Percentiles rank a stretch among this genome's conserved stretches.
Conservation (phyloP, 2,888 invertebrate species). For the Macaria liturata region DNA sequence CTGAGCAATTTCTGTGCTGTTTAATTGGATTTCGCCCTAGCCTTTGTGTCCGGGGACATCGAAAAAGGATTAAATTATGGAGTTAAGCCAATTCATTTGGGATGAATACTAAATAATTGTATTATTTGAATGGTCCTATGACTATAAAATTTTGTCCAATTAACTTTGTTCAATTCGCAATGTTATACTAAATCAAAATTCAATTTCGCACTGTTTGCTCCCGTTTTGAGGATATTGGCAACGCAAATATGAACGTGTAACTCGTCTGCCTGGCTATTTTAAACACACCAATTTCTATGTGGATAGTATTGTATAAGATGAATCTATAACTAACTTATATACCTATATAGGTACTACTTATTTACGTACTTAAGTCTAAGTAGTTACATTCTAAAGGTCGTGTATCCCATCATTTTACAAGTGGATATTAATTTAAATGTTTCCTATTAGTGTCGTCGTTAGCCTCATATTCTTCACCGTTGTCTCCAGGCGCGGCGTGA, state of each 20-base stretch:
- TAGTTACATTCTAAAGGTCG: no score
- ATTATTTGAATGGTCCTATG: constrained; percentile 13
- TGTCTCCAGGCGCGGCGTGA: constrained; percentile 22
- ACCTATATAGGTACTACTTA: no score
- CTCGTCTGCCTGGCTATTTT: neutral
- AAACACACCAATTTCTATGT: no score
- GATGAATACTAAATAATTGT: constrained; percentile 16
- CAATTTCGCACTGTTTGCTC: constrained; percentile 10
- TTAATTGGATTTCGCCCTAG: constrained; percentile 16
- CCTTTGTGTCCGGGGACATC: constrained; percentile 16
- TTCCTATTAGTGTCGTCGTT: constrained; percentile 9
- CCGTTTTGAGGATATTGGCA: constrained; percentile 4
- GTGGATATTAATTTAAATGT: neutral
- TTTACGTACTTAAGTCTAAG: no score
- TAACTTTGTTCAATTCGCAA: constrained; percentile 13
- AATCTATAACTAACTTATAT: no score
- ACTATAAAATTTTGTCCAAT: constrained; percentile 15
- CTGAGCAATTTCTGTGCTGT: constrained; percentile 4
- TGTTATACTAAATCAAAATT: constrained; percentile 15
- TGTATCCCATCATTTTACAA: no score
- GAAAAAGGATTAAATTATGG: constrained; percentile 17
- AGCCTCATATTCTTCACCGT: constrained; percentile 20
- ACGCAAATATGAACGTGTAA: neutral
- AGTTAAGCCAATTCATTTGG: constrained; percentile 16
- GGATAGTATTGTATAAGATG: no score